These are phyloP conservation scores for Megalops atlanticus DNA, from an alignment of 2,113 vertebrate genomes.

Conservation along the genomic window DNA sequence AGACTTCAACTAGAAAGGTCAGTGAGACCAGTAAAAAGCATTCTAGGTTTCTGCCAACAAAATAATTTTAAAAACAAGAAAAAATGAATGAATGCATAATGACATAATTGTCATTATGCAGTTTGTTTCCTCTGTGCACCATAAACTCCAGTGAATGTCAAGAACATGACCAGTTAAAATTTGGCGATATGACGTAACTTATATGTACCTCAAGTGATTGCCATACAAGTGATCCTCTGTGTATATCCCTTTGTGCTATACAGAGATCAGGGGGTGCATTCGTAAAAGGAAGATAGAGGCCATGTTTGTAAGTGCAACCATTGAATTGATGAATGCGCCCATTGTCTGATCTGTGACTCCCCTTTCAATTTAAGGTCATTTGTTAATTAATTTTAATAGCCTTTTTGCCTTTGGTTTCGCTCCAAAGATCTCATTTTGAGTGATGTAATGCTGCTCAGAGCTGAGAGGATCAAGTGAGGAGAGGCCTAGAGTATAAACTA, in stretches of 20 bases:
- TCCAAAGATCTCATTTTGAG: slow-evolving; percentile 21
- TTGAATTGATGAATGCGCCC: slow-evolving; percentile 2
- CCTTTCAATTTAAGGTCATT: slow-evolving; percentile 15
- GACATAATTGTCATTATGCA: neutral
- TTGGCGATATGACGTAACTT: neutral
- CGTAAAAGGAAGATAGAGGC: neutral
- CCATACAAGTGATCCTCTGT: neutral
- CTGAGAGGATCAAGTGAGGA: neutral
- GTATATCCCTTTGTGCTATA: neutral
- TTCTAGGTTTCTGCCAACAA: neutral
- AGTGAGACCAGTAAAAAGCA: no score
- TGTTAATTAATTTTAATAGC: slow-evolving; percentile 26
- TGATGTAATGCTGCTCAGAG: slow-evolving; percentile 2
- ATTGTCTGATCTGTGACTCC: slow-evolving; percentile 17
- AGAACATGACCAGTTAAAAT: neutral
- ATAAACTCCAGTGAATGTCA: neutral
- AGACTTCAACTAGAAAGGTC: no score
- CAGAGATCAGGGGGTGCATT: neutral
- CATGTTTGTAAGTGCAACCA: neutral
- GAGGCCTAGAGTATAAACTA: neutral
- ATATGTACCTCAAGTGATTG: neutral
- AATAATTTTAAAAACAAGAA: neutral
- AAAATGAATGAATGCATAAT: no score
- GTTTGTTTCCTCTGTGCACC: neutral
- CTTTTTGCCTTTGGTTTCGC: slow-evolving; percentile 4